Evolutionary conservation across 1,140 invertebrate species (phyloP), one percentile per base, ranked within the genome.

Genomic region (Drosophila sucinea): DNA sequence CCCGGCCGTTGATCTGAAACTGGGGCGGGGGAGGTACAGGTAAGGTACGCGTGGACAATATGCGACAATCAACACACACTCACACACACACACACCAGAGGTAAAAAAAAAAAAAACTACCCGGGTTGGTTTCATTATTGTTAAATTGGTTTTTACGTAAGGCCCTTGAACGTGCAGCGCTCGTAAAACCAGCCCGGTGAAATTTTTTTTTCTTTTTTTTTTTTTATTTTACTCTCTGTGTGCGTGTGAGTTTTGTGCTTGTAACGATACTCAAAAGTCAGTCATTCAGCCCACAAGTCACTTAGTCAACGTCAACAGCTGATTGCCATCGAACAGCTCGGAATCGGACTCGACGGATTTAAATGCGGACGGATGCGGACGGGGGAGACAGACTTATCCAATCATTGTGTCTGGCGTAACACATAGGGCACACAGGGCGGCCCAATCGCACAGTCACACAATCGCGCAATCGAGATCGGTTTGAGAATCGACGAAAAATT

Each of bases 121-220:
- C 67, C 68, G 68, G 41, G 40, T 76, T 73, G 61, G 73, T 71
- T 79, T 69, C 65, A 41, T 72, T 76, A 74, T 64, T 51, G 30
- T 64, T 54, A 54, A 35, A 29, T 65, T 25, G 74, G 62, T 69
- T 61, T 85, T 85, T 85, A 85, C 82, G 82, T 85, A 85, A 85
- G 82, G 82, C 82, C 82, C 82, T 85, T 85, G 78, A 85, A 85
- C 82, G 82, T 86, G 82, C 82, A 85, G 82, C 78, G 82, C 63
- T 86, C 82, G 78, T 85, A 72, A 85, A 67, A 67, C 47, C 54
- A 57, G 66, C 73, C 78, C 78, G 73, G 81, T 79, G 81, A 81
- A 81, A 78, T 81, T 81, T 72, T 66, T 81, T 70, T 70, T 56
- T 78, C 70, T 74, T 78, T 60, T 82, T 47, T 55, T 55, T 58